Percentiles rank a stretch among this genome's conserved stretches.
Conservation (phyloP, 1,140 invertebrate genomes). For the Sipha flava region DNA sequence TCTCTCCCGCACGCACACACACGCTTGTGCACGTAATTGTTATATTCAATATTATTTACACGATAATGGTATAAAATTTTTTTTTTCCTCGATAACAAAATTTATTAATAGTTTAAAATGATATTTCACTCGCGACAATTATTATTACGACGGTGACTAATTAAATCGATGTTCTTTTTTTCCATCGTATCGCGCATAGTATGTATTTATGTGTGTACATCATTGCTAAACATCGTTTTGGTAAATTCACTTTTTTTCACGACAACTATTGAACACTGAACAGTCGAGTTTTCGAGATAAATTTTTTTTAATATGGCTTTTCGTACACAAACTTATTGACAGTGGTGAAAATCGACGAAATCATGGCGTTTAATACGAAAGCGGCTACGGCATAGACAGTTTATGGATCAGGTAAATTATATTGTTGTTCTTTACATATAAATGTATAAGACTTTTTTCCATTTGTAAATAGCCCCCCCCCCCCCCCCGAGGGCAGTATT, state of each 20-base stretch:
- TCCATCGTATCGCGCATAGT: background rate
- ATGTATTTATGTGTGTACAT: background rate
- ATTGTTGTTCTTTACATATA: background rate
- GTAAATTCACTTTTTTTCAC: background rate
- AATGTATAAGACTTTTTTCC: background rate
- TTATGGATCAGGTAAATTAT: background rate
- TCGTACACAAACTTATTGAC: background rate
- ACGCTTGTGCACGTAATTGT: slow-evolving; percentile 47
- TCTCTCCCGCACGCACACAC: no score
- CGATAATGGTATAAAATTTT: background rate
- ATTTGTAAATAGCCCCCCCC: no score
- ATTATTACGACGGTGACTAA: background rate
- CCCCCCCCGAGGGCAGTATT: no score
- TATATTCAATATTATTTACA: slow-evolving; percentile 52
- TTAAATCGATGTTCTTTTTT: background rate
- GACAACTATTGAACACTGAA: no score
- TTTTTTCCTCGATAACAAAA: background rate
- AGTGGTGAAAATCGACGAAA: background rate
- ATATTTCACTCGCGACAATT: background rate
- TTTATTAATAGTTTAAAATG: background rate
- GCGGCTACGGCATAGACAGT: background rate
- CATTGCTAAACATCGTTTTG: background rate
- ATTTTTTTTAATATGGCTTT: background rate
- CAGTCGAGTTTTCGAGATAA: background rate
- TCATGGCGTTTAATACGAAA: background rate